Evolutionary conservation across 1,140 invertebrate genomes (phyloP), one percentile per base, ranked within the genome.

Genomic region (Marisa cornuarietis): DNA sequence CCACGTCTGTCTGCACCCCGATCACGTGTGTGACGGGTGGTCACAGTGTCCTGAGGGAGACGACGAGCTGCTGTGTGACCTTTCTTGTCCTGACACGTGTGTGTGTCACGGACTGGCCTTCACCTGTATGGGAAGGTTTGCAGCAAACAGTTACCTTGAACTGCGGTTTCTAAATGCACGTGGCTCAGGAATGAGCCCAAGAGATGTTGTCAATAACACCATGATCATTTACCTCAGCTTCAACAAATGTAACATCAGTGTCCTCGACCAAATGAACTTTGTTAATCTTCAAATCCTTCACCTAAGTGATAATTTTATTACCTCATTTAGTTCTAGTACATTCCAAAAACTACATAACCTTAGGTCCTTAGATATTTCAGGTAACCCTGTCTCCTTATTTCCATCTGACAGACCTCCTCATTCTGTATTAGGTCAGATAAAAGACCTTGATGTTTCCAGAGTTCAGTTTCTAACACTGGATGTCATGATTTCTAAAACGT

Each of bases 11-110:
- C 16, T 81, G 26, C 74, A 77, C 51, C n/a, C 26, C 11, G 66
- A 77, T 20, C 65, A 81, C 75, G 8, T 81, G 13, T 81, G 79
- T 72, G 79, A 81, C 68, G 75, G 68, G 10, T 24, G 54, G 22
- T 76, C 68, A 26, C 79, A 81, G 6, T 81, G 79, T 54, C 79
- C 79, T 10, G 6, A 76, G n/a, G 68, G 71, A 26, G 79, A 81
- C n/a, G 79, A 81, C 42, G 79, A 81, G 54, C 51, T 63, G 4
- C 22, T 71, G 14, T 81, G 79, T 52, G 51, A 72, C 54, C 10
- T 76, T 11, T 76, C 74, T 16, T 81, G 74, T 31, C 79, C 79
- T 22, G 51, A 61, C 13, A 42, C 26, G 16, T 81, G 79, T 52
- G n/a, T 66, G 54, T 77, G 79, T 62, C 18, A 68, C 31, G 58